Conservation (phyloP, 1,140 invertebrate genomes). For the Philotrypesis tridentata region DNA sequence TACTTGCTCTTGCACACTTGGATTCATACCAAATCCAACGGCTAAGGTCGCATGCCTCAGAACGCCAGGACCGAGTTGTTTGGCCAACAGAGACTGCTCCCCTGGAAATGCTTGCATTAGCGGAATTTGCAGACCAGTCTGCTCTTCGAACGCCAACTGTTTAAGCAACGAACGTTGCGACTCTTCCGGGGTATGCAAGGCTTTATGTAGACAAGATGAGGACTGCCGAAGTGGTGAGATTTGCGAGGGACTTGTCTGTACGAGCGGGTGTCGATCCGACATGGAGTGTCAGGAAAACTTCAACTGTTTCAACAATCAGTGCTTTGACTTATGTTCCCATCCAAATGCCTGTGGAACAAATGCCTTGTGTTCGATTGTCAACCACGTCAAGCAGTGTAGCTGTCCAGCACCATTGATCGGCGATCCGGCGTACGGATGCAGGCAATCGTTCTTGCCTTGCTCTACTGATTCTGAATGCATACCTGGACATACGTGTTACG, state of each 20-base stretch:
- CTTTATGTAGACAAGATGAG: constrained; percentile 83
- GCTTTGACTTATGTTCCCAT: constrained; percentile 82
- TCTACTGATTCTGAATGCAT: constrained; percentile 79
- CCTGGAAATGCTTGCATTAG: constrained; percentile 82
- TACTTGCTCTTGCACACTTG: constrained; percentile 84
- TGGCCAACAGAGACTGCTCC: constrained; percentile 83
- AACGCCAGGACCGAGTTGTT: constrained; percentile 81
- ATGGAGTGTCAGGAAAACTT: constrained; percentile 81
- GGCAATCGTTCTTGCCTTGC: constrained; percentile 79
- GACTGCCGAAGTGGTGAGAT: constrained; percentile 90
- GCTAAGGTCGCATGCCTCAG: constrained; percentile 88
- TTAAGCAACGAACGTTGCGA: constrained; percentile 88
- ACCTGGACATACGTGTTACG: constrained; percentile 82
- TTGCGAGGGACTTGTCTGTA: constrained; percentile 86
- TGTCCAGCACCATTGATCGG: constrained; percentile 84
- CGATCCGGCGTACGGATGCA: constrained; percentile 83
- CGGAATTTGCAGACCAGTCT: constrained; percentile 83
- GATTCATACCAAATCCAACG: constrained; percentile 88
- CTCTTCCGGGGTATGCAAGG: constrained; percentile 76
- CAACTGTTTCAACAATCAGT: constrained; percentile 85
- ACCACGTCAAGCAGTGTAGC: constrained; percentile 83
- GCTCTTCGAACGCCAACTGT: constrained; percentile 83
- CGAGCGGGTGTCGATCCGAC: constrained; percentile 87
- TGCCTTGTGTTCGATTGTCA: constrained; percentile 80
- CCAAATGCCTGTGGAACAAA: constrained; percentile 90